Conservation (phyloP, 2,797 vertebrate species). For the Coreius guichenoti region DNA sequence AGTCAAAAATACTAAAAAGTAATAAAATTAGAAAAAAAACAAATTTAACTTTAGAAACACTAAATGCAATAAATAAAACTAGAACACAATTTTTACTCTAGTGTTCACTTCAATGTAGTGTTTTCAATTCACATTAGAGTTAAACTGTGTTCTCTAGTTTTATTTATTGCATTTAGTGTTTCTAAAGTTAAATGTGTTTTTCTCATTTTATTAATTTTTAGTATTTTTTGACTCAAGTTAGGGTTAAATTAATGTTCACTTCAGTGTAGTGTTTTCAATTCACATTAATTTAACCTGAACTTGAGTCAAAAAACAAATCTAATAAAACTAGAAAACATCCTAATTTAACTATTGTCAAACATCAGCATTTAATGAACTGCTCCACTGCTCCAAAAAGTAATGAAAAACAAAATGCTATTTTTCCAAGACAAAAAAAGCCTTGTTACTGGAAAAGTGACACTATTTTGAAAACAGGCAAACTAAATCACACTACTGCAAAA, state of each 20-base stretch:
- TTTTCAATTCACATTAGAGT: too few species aligned
- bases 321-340: not conserved
- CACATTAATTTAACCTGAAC: not conserved
- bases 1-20: not conserved
- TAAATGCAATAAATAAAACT: not conserved
- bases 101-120: too few species aligned
- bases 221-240: too few species aligned
- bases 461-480: not conserved
- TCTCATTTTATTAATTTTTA: too few species aligned
- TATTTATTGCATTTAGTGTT: too few species aligned
- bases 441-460: not conserved
- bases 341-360: not conserved
- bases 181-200: too few species aligned
- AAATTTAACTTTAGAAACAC: not conserved
- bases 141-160: too few species aligned
- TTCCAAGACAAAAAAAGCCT: not conserved
- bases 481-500: not conserved
- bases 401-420: not conserved
- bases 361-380: not conserved
- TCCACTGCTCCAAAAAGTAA: not conserved
- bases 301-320: not conserved
- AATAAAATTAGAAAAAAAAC: too few species aligned
- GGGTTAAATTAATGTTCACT: too few species aligned
- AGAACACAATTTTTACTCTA: not conserved
- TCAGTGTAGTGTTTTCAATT: too few species aligned